These are phyloP conservation scores for Gallirallus australis DNA, from an alignment of 2,797 vertebrate genomes.

Conservation along the genomic window DNA sequence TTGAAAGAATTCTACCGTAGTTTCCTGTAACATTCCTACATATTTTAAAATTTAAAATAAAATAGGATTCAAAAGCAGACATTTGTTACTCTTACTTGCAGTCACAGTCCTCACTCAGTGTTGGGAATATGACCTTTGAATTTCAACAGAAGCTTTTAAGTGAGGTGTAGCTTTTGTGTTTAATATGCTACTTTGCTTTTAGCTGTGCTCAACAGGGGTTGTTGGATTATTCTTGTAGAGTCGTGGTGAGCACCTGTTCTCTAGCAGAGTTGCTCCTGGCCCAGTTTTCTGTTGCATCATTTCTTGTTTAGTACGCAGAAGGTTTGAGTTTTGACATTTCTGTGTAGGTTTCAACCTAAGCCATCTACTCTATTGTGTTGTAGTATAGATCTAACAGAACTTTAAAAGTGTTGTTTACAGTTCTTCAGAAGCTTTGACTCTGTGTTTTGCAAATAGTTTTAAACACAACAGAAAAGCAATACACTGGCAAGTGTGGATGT, in stretches of 20 bases:
- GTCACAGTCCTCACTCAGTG: not conserved
- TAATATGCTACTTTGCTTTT: not conserved
- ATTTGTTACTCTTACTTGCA: not conserved
- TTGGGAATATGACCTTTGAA: not conserved
- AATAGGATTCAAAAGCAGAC: not conserved
- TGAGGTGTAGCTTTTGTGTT: not conserved
- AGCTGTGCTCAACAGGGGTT: not conserved
- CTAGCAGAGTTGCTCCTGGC: not conserved
- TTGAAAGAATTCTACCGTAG: not conserved
- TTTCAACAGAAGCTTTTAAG: not conserved
- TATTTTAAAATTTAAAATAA: not conserved
- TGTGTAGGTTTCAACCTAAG: not conserved
- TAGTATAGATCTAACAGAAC: not conserved
- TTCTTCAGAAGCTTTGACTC: not conserved
- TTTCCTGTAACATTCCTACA: not conserved
- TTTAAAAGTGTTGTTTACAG: not conserved
- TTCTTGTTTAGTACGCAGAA: not conserved
- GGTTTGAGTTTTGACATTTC: not conserved
- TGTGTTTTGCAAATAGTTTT: conserved; percentile 10
- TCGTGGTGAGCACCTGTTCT: not conserved
- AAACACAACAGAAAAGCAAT: not conserved
- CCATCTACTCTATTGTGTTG: not conserved
- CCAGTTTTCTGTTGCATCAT: not conserved
- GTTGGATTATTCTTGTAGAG: not conserved
- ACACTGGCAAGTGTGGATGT: not conserved